These are phyloP conservation scores for Glaucopsyche alexis DNA, from an alignment of 2,888 invertebrate genomes.

Conservation along the genomic window DNA sequence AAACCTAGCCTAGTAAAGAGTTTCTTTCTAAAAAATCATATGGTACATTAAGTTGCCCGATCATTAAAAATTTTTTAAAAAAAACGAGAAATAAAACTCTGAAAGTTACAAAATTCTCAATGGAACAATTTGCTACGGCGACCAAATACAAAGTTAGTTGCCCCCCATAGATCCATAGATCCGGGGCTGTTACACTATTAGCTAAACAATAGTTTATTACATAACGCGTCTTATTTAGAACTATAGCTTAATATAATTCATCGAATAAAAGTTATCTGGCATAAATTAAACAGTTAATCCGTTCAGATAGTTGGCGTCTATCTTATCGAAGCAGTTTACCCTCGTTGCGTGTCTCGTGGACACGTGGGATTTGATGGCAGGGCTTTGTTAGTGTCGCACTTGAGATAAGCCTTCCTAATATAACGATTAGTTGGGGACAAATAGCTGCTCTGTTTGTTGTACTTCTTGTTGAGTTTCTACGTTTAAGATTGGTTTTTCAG, in stretches of 20 bases:
- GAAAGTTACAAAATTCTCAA: no score
- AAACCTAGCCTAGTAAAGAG: no score
- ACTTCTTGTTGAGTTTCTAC: not conserved
- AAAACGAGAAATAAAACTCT: no score
- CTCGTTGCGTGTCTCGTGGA: slow-evolving; percentile 45
- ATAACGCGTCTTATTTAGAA: not conserved
- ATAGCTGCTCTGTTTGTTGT: not conserved
- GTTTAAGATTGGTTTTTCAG: no score
- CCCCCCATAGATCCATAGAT: no score
- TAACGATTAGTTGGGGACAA: slow-evolving; percentile 42
- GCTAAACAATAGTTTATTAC: no score
- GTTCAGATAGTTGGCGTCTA: slow-evolving; percentile 34
- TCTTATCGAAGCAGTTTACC: slow-evolving; percentile 45
- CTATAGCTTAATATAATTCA: not conserved
- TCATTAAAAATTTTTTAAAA: no score
- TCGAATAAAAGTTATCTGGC: not conserved
- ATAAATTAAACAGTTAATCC: not conserved
- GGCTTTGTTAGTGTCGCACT: slow-evolving; percentile 48
- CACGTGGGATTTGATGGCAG: slow-evolving; percentile 45
- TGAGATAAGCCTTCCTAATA: slow-evolving; percentile 48
- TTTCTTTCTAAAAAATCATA: no score
- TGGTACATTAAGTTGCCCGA: no score
- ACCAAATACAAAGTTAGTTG: no score
- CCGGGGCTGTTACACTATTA: no score
- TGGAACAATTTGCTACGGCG: no score